A percentile compares a stretch with the other conserved stretches of the same genome.
phyloP scores from a whole-genome alignment of 2,797 vertebrate species.

The Phrynocephalus forsythii region DNA sequence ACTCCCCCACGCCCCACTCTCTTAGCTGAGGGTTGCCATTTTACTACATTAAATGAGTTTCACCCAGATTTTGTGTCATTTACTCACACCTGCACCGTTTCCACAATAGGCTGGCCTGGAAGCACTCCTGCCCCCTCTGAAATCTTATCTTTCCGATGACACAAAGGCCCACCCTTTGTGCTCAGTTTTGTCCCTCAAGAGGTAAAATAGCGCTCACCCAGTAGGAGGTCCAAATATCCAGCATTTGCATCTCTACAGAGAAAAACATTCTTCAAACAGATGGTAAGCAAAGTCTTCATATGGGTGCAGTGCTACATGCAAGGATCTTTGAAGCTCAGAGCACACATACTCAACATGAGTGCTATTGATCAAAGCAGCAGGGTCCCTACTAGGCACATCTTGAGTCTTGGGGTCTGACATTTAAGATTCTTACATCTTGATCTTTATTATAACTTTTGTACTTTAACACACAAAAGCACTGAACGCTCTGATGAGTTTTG shows the following conservation, averaged over 20 bases:
- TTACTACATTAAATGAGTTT: too few species aligned
- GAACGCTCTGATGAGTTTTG: not conserved
- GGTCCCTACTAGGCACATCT: not conserved
- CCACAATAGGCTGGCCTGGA: too few species aligned
- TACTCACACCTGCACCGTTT: too few species aligned
- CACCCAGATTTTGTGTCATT: too few species aligned
- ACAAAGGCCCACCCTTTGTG: too few species aligned
- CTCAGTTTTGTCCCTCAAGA: too few species aligned
- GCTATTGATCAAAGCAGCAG: not conserved
- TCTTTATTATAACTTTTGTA: slow-evolving; percentile 8
- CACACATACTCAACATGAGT: not conserved
- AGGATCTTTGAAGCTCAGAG: slow-evolving; percentile 6
- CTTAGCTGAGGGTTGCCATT: too few species aligned
- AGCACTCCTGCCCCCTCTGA: too few species aligned
- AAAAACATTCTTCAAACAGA: not conserved
- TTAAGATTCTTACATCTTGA: not conserved
- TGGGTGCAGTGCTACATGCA: not conserved
- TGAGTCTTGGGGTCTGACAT: not conserved
- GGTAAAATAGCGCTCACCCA: too few species aligned
- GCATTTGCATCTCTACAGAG: not conserved
- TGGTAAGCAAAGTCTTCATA: not conserved
- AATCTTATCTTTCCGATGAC: too few species aligned
- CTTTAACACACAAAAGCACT: not conserved
- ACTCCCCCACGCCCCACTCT: too few species aligned
- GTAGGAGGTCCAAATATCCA: not conserved